A percentile compares a stretch with the other conserved stretches of the same genome.
These are phyloP conservation scores for Helostoma temminkii DNA, from an alignment of 2,797 vertebrate genomes.

Conservation along the genomic window DNA sequence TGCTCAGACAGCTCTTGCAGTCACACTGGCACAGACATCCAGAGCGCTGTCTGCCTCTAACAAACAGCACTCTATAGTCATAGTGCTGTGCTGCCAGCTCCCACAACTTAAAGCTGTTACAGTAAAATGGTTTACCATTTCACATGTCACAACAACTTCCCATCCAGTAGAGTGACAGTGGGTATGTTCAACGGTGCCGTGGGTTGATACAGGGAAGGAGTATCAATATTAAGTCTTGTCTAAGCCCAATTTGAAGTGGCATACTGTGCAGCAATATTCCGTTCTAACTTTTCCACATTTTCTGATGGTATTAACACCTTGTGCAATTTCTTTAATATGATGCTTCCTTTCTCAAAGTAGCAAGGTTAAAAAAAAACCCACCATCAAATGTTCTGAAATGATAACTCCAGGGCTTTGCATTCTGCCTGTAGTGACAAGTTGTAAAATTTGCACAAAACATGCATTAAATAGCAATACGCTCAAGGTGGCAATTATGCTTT, in stretches of 20 bases:
- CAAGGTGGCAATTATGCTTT: constrained; percentile 21
- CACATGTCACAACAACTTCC: constrained; percentile 60
- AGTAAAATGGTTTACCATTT: constrained; percentile 65
- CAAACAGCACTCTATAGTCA: constrained; percentile 16
- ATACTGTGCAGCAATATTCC: constrained; percentile 13
- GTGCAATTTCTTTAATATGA: constrained; percentile 32
- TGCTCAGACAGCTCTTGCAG: constrained; percentile 16
- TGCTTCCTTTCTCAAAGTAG: background rate
- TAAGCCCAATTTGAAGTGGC: constrained; percentile 52
- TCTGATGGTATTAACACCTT: background rate
- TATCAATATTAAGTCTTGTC: constrained; percentile 26
- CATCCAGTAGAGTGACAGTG: constrained; percentile 33
- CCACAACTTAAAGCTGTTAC: constrained; percentile 61
- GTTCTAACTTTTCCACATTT: constrained; percentile 17
- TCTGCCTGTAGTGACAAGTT: constrained; percentile 7
- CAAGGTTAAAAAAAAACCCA: background rate
- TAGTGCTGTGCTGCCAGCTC: constrained; percentile 28
- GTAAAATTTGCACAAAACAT: constrained; percentile 23
- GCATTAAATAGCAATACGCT: constrained; percentile 32
- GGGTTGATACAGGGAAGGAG: constrained; percentile 29
- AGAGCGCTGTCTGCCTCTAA: constrained; percentile 22
- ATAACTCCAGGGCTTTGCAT: background rate
- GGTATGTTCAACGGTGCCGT: constrained; percentile 20
- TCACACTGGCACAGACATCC: constrained; percentile 13
- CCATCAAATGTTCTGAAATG: constrained; percentile 18